Percentiles rank a stretch among this genome's conserved stretches.
Conservation (phyloP, 2,113 vertebrate species). For the Myocastor coypus region DNA sequence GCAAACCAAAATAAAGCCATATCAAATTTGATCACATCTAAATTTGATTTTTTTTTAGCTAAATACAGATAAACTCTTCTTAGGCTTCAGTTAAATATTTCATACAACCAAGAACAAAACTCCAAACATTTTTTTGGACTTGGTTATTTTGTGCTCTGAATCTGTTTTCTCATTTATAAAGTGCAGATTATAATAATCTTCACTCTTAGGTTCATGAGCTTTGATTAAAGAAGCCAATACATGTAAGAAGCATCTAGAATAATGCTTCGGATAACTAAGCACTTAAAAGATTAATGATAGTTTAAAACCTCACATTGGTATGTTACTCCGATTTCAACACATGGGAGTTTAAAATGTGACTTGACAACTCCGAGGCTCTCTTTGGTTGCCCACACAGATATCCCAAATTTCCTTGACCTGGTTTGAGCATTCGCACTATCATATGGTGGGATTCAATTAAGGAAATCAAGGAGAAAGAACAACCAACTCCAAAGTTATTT, state of each 20-base stretch:
- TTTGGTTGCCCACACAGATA: constrained; percentile 44
- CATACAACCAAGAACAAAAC: neutral
- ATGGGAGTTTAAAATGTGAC: constrained; percentile 45
- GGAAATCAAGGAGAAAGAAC: constrained; percentile 74
- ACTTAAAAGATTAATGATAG: neutral
- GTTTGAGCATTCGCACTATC: constrained; percentile 68
- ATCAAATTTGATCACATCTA: neutral
- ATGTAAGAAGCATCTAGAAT: neutral
- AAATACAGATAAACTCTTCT: constrained; percentile 1
- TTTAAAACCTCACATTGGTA: neutral
- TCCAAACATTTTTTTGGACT: constrained; percentile 2
- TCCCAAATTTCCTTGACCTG: constrained; percentile 74
- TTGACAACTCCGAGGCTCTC: constrained; percentile 73
- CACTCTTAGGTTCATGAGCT: neutral
- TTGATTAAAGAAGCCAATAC: neutral
- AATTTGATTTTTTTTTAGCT: neutral
- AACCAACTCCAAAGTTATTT: constrained; percentile 74
- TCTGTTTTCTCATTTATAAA: constrained; percentile 37
- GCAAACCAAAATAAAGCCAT: neutral
- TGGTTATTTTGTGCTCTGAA: neutral
- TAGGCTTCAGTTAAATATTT: neutral
- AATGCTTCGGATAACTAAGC: neutral
- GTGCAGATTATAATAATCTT: neutral
- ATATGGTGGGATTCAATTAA: constrained; percentile 75
- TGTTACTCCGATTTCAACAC: constrained; percentile 26